phyloP scores from a whole-genome alignment of 2,888 invertebrate species.

The Rapana venosa region DNA sequence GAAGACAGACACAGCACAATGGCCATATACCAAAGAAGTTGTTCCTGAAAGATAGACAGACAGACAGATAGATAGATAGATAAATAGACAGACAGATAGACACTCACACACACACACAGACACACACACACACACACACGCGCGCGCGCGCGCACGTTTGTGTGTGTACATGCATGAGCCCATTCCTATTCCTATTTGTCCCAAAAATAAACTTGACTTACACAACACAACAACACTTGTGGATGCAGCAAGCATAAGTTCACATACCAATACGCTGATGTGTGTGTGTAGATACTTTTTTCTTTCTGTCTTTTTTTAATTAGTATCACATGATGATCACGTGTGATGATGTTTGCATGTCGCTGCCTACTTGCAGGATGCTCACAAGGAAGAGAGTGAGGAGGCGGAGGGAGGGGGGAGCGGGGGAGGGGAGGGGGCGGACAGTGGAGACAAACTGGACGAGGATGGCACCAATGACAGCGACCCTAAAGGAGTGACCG shows the following conservation, averaged over 20 bases:
- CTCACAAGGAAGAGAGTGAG: background rate
- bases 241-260: too few species aligned
- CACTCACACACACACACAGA: background rate
- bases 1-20: too few species aligned
- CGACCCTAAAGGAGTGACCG: conserved; percentile 22
- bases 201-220: too few species aligned
- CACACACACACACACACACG: conserved; percentile 18
- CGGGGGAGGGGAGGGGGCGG: background rate
- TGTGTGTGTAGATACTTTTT: too few species aligned
- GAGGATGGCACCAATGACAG: conserved; percentile 37
- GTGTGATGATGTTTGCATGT: background rate
- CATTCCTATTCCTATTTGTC: background rate
- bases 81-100: background rate
- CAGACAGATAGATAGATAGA: background rate
- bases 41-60: too few species aligned
- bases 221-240: too few species aligned
- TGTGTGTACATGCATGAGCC: background rate
- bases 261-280: too few species aligned
- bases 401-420: conserved; percentile 12
- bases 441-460: conserved; percentile 34
- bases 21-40: too few species aligned
- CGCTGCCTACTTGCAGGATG: background rate
- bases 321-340: too few species aligned
- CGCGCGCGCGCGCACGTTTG: background rate
- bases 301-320: too few species aligned